Evolutionary conservation across 2,113 vertebrate species (phyloP).

Genomic region (Sinocyclocheilus grahami): DNA sequence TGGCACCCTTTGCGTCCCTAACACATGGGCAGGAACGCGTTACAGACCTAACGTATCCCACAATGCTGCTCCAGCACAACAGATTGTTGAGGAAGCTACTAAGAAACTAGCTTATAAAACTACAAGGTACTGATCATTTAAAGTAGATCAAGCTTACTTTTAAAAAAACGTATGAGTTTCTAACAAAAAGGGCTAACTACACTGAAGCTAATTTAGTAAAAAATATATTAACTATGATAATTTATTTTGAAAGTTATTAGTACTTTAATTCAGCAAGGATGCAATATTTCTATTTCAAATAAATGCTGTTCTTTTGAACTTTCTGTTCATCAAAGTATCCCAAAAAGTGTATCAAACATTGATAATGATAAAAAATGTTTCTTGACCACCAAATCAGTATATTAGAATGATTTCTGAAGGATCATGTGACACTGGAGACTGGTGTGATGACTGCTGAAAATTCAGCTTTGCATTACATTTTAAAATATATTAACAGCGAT

Average conservation of each 20-base stretch:
- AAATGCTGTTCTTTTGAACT: neutral
- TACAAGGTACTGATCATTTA: neutral
- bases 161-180: neutral
- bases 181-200: neutral
- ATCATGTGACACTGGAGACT: neutral
- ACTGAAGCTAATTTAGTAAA: neutral
- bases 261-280: too few relatives aligned
- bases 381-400: neutral
- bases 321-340: neutral
- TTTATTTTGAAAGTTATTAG: too few relatives aligned
- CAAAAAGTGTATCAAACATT: neutral
- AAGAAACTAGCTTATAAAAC: neutral
- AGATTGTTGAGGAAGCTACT: neutral
- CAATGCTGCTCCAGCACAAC: neutral
- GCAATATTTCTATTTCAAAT: neutral
- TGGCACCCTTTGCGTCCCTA: constrained; percentile 23
- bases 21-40: neutral
- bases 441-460: neutral
- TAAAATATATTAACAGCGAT: neutral
- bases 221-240: neutral
- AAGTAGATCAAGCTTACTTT: neutral
- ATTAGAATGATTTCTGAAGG: neutral
- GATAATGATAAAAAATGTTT: neutral
- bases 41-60: constrained; percentile 10
- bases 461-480: neutral